phyloP scores from a whole-genome alignment of 2,797 vertebrate species.

The Pristis pectinata region DNA sequence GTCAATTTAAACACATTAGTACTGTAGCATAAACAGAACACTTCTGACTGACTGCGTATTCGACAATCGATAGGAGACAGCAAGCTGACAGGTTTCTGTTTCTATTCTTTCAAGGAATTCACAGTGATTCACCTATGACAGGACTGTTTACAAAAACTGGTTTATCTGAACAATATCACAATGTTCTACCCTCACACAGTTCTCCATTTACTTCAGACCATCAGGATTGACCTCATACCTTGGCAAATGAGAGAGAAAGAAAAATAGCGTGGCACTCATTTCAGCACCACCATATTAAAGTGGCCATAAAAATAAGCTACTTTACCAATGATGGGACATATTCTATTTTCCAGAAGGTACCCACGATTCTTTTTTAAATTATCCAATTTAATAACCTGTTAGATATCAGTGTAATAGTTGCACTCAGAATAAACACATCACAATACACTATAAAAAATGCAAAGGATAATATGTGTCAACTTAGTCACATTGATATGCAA shows the following conservation, averaged over 20 bases:
- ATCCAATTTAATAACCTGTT: background rate
- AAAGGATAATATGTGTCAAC: background rate
- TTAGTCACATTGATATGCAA: background rate
- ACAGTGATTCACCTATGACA: background rate
- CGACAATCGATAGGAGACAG: background rate
- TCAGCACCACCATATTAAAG: background rate
- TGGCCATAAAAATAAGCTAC: background rate
- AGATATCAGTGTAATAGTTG: background rate
- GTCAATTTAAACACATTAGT: slow-evolving; percentile 11
- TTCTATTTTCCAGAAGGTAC: background rate
- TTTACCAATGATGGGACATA: no score
- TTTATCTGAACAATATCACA: background rate
- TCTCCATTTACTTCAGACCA: background rate
- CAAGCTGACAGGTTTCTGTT: background rate
- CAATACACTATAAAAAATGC: background rate
- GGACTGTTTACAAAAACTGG: background rate
- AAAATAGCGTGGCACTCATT: background rate
- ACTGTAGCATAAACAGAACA: background rate
- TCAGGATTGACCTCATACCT: background rate
- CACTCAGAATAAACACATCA: background rate
- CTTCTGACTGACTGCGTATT: background rate
- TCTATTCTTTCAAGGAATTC: background rate
- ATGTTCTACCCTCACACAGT: background rate
- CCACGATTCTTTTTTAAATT: background rate
- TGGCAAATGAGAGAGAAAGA: background rate